phyloP scores from a whole-genome alignment of 2,888 invertebrate genomes.

The Spodoptera exigua region DNA sequence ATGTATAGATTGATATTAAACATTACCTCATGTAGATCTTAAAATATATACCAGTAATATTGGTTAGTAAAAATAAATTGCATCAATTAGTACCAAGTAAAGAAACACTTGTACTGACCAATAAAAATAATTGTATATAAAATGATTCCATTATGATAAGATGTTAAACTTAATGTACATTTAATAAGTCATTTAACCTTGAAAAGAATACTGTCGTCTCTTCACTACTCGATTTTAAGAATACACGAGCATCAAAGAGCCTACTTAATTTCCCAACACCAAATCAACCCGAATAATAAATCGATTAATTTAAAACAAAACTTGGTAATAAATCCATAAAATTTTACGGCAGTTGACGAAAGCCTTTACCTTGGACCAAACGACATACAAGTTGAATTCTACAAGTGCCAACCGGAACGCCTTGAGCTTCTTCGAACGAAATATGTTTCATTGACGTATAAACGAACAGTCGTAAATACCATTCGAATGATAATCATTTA shows the following conservation, averaged over 20 bases:
- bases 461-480: constrained; percentile 37
- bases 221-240: constrained; percentile 7
- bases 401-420: constrained; percentile 62
- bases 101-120: too few relatives aligned
- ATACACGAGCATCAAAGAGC: background rate
- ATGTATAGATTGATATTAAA: too few relatives aligned
- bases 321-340: constrained; percentile 34
- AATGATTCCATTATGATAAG: background rate
- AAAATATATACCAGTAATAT: too few relatives aligned
- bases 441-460: constrained; percentile 60
- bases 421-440: constrained; percentile 75
- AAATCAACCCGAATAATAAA: constrained; percentile 36
- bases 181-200: background rate
- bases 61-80: too few relatives aligned
- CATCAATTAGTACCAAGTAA: too few relatives aligned
- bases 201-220: constrained; percentile 4
- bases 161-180: background rate
- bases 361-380: constrained; percentile 52
- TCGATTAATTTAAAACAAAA: constrained; percentile 47
- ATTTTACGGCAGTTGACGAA: constrained; percentile 45
- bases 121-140: background rate
- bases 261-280: constrained; percentile 23
- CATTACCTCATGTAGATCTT: too few relatives aligned
- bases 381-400: constrained; percentile 63
- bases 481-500: constrained; percentile 35